A percentile compares a stretch with the other conserved stretches of the same genome.
phyloP scores from a whole-genome alignment of 2,113 vertebrate species.

The Alethe castanea region DNA sequence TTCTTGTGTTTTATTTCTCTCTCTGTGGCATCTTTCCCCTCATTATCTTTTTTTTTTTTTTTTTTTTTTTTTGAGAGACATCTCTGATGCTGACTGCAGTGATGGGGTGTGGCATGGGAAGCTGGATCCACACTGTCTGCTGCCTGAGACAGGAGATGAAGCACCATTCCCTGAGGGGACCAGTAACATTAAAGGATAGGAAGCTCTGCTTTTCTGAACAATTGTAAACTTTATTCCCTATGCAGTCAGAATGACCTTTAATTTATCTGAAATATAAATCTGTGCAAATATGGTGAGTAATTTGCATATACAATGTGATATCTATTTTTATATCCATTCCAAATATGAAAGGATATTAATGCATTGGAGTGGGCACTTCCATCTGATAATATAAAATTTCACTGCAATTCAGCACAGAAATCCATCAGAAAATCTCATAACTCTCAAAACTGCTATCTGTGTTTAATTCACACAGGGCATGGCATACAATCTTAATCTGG shows the following conservation, averaged over 20 bases:
- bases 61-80: accelerated
- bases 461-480: not conserved
- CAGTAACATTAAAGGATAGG: not conserved
- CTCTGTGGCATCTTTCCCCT: not conserved
- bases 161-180: not conserved
- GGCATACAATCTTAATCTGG: not conserved
- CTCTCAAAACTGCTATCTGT: not conserved
- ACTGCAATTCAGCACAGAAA: not conserved
- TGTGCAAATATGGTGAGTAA: not conserved
- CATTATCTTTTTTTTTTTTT: too few relatives aligned
- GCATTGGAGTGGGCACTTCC: not conserved
- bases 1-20: not conserved
- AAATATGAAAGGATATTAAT: not conserved
- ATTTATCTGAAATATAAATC: not conserved
- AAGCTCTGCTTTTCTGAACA: not conserved
- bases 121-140: not conserved
- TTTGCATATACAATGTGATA: not conserved
- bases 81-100: accelerated
- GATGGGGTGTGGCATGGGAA: not conserved
- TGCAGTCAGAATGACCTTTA: not conserved
- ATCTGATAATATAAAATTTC: not conserved
- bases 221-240: not conserved
- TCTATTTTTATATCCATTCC: not conserved
- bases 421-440: not conserved
- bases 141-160: not conserved